Percentiles rank a stretch among this genome's conserved stretches.
phyloP scores from a whole-genome alignment of 2,113 vertebrate genomes.

The Myotis lucifugus region DNA sequence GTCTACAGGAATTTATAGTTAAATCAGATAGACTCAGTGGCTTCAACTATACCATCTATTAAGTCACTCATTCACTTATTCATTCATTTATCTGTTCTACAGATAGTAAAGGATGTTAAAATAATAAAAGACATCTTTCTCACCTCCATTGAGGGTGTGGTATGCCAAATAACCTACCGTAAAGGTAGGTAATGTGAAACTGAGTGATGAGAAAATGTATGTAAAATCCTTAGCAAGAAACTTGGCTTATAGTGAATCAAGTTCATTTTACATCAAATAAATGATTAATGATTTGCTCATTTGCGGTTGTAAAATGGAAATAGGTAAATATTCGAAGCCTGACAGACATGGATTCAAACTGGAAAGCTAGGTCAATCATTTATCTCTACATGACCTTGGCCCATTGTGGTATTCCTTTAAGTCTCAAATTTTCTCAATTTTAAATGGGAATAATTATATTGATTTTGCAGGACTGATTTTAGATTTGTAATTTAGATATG shows the following conservation, averaged over 20 bases:
- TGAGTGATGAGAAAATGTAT: not conserved
- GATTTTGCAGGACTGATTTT: slow-evolving; percentile 41
- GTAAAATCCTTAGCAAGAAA: not conserved
- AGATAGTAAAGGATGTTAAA: not conserved
- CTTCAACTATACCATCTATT: not conserved
- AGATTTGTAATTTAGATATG: slow-evolving; percentile 60
- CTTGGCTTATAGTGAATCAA: not conserved
- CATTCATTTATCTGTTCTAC: not conserved
- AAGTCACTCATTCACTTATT: not conserved
- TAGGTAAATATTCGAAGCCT: not conserved
- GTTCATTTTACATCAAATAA: not conserved
- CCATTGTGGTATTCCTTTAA: slow-evolving; percentile 4
- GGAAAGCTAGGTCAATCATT: not conserved
- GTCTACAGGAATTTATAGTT: not conserved
- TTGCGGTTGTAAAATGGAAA: not conserved
- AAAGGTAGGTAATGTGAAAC: not conserved
- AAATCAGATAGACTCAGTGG: not conserved
- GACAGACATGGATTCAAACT: not conserved
- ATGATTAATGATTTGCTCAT: not conserved
- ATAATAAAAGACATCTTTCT: not conserved
- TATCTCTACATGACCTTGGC: not conserved
- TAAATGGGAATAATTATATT: slow-evolving; percentile 45
- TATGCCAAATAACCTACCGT: not conserved
- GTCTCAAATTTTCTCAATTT: slow-evolving; percentile 37
- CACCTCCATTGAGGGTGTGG: not conserved